A percentile compares a stretch with the other conserved stretches of the same genome.
Evolutionary conservation across 1,140 invertebrate species (phyloP).

Genomic region (Meloidogyne exigua): DNA sequence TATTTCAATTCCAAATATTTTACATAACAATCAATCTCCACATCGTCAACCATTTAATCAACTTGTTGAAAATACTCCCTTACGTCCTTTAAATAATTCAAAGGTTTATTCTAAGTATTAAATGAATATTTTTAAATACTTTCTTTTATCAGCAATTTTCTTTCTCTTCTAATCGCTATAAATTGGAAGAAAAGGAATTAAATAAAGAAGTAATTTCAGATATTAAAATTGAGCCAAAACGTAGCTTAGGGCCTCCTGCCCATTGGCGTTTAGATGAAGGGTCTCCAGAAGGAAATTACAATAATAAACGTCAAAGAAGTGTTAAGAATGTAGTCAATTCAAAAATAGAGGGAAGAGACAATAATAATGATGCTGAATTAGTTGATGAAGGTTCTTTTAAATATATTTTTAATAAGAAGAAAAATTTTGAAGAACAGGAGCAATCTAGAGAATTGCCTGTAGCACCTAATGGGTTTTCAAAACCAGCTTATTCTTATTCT

Average conservation of each 20-base stretch:
- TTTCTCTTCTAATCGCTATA: not conserved
- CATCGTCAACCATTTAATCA: not conserved
- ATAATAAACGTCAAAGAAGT: not conserved
- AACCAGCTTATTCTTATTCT: slow-evolving; percentile 94
- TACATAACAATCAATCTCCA: not conserved
- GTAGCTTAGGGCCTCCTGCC: slow-evolving; percentile 1
- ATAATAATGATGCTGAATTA: not conserved
- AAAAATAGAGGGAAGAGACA: not conserved
- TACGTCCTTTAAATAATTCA: not conserved
- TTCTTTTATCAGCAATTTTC: not conserved
- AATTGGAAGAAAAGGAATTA: not conserved
- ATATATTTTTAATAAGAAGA: not conserved
- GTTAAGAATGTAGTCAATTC: not conserved
- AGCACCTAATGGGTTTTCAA: slow-evolving; percentile 76
- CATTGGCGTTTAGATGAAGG: slow-evolving; percentile 19
- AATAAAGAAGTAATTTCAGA: not conserved
- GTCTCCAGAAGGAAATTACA: not conserved
- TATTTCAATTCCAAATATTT: not conserved
- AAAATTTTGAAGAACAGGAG: not conserved
- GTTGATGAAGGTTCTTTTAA: not conserved
- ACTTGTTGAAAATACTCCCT: not conserved
- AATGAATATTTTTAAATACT: not conserved
- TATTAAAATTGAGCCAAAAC: not conserved
- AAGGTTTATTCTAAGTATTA: not conserved
- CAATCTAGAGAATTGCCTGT: slow-evolving; percentile 6